Evolutionary conservation across 1,140 invertebrate genomes (phyloP).

Genomic region (Anagrus nilaparvatae): DNA sequence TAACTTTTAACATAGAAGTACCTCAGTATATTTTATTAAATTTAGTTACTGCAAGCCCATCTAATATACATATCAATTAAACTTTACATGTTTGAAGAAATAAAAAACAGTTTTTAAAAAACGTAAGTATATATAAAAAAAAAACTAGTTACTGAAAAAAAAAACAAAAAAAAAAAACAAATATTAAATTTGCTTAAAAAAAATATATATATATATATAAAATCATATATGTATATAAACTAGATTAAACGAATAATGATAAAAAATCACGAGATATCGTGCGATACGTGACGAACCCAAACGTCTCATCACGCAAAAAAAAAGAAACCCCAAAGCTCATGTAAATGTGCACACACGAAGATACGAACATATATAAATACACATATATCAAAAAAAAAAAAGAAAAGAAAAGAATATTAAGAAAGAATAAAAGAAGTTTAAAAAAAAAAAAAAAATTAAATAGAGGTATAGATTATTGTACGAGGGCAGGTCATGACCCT

Average conservation of each 20-base stretch:
- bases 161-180: too few relatives aligned
- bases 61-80: too few relatives aligned
- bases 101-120: too few relatives aligned
- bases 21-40: too few relatives aligned
- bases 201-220: too few relatives aligned
- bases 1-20: too few relatives aligned
- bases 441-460: slow-evolving; percentile 12
- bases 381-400: slow-evolving; percentile 4
- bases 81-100: too few relatives aligned
- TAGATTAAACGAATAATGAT: slow-evolving; percentile 6
- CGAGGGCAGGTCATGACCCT: slow-evolving; percentile 40
- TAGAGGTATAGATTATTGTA: slow-evolving; percentile 32
- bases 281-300: slow-evolving; percentile 1
- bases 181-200: too few relatives aligned
- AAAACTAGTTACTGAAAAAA: too few relatives aligned
- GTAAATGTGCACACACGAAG: slow-evolving; percentile 14
- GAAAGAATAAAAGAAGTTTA: slow-evolving; percentile 18
- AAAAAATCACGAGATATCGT: slow-evolving; percentile 2
- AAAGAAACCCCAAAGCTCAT: slow-evolving; percentile 13
- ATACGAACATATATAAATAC: slow-evolving; percentile 27
- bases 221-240: too few relatives aligned
- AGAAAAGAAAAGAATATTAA: slow-evolving; percentile 16
- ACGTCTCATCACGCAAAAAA: slow-evolving; percentile 16
- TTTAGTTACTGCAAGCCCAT: too few relatives aligned
- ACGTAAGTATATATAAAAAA: too few relatives aligned